Base-by-base conservation (phyloP, 1,140 invertebrate species). In the Riptortus pedestris region DNA sequence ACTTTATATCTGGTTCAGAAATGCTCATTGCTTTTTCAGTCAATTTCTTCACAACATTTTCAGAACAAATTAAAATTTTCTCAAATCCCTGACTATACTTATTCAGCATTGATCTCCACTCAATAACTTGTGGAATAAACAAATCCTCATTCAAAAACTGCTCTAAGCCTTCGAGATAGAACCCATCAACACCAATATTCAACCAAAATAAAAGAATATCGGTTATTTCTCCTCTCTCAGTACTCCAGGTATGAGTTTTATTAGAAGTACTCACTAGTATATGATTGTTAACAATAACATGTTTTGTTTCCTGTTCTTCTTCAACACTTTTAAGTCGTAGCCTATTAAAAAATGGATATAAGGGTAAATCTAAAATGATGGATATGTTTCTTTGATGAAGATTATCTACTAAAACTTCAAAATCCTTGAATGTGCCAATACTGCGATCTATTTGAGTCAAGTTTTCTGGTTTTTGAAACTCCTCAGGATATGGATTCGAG, bases 151-250 rank as follows among this genome's bases (percentile, higher is more conserved):
- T 69, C 0, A 77, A 72, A 67, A 79, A 77, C 14, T 75, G 67
- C 70, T 81, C 80, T 22, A 84, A 69, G 16, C 85, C 85, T 72
- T 88, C 88, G 2, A 92, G 74, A 74, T 90, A 90, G 72, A 91
- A 89, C 0, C 90, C 88, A 74, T 90, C 84, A 0, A 91, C 84
- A 0, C 83, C 83, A 62, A 80, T 74, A 2, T 75, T 67, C 1
- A 79, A 64, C 88, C 88, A 91, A 72, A 79, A 81, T 12, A 74
- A 73, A 11, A 90, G 75, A 0, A 83, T 81, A 45, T 74, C 69
- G 4, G 73, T 64, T 22, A 64, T 64, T 43, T 64, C 31, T 33
- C 61, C 45, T n/a, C 61, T n/a, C 63, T 64, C 76, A 11, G 57
- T 12, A 59, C n/a, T 22, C 33, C 33, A 59, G 28, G 16, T 26